phyloP scores from a whole-genome alignment of 2,888 invertebrate species.

The Amphiduros pacificus region DNA sequence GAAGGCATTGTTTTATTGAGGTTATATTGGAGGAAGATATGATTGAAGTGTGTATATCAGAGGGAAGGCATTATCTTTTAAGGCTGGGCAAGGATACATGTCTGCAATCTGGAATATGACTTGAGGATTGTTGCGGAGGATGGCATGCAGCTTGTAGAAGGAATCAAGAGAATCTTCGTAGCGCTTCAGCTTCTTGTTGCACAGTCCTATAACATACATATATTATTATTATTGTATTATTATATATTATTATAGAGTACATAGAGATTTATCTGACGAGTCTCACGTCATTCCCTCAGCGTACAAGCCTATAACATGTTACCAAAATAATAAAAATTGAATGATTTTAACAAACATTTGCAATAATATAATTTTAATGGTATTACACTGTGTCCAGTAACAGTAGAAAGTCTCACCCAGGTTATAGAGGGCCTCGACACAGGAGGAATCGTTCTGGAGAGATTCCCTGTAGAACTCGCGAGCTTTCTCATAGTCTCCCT shows the following conservation, averaged over 20 bases:
- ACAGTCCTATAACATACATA: slow-evolving; percentile 65
- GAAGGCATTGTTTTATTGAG: too few species aligned
- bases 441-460: slow-evolving; percentile 76
- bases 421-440: slow-evolving; percentile 83
- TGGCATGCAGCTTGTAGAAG: slow-evolving; percentile 76
- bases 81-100: slow-evolving; percentile 33
- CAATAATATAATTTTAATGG: background rate
- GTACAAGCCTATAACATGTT: too few species aligned
- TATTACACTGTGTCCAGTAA: background rate
- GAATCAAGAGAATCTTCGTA: slow-evolving; percentile 77
- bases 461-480: slow-evolving; percentile 75
- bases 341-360: too few species aligned
- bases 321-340: too few species aligned
- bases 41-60: too few species aligned
- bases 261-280: too few species aligned
- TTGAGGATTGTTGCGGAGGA: slow-evolving; percentile 73
- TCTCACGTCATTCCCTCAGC: too few species aligned
- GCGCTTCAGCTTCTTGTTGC: slow-evolving; percentile 71
- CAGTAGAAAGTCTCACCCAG: slow-evolving; percentile 65
- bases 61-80: too few species aligned
- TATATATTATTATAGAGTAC: too few species aligned
- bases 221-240: too few species aligned
- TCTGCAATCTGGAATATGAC: slow-evolving; percentile 57
- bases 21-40: too few species aligned
- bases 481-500: slow-evolving; percentile 72